A percentile compares a stretch with the other conserved stretches of the same genome.
Conservation (phyloP, 2,113 vertebrate genomes). For the Sciurus niger region DNA sequence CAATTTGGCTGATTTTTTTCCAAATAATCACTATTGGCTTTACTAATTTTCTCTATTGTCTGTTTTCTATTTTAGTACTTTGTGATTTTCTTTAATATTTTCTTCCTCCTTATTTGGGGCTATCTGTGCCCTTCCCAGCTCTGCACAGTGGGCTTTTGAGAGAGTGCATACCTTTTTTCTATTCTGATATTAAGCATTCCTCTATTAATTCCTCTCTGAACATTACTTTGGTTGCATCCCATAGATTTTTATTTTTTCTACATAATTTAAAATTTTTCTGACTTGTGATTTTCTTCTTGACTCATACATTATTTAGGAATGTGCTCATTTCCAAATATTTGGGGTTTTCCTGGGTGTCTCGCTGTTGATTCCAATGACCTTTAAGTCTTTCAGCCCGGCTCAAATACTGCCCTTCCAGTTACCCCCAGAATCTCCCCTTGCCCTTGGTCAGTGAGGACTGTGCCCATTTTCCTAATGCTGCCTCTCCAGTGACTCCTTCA, state of each 20-base stretch:
- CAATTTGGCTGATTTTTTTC: neutral
- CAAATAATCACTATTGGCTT: neutral
- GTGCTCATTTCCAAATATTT: slow-evolving; percentile 42
- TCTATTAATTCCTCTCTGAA: neutral
- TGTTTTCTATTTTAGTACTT: neutral
- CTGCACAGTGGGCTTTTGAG: neutral
- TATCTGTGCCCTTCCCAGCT: neutral
- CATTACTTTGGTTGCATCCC: neutral
- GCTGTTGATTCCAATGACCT: neutral
- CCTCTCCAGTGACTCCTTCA: neutral
- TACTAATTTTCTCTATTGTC: neutral
- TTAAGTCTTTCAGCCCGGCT: neutral
- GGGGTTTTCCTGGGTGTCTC: neutral
- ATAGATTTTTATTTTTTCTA: slow-evolving; percentile 31
- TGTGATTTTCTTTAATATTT: neutral
- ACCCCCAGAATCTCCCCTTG: neutral
- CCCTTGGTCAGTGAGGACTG: neutral
- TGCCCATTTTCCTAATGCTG: neutral
- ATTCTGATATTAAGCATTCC: neutral
- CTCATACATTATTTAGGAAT: slow-evolving; percentile 8
- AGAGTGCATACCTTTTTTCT: neutral
- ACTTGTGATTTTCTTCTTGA: slow-evolving; percentile 43
- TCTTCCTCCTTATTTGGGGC: neutral
- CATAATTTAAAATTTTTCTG: slow-evolving; percentile 8
- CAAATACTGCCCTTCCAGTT: neutral